Base-by-base conservation (phyloP, 2,113 vertebrate genomes). In the Morphnarchus princeps region DNA sequence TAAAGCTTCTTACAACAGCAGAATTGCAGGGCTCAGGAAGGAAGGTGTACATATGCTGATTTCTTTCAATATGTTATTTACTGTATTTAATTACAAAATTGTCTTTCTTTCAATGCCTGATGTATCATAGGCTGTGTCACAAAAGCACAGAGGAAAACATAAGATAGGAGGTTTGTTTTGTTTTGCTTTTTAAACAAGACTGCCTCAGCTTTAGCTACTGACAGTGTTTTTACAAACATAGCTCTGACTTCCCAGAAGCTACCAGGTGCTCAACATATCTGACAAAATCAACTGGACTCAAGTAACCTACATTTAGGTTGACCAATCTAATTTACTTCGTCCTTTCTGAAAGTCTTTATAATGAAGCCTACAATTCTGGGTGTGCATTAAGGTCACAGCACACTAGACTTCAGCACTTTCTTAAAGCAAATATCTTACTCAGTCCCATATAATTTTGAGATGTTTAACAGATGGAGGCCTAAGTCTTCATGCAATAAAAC, bases 11-110 rank as follows among this genome's bases (percentile, higher is more conserved):
- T 90, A 38, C 4, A 87, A n/a, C 5, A 31, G 13, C 38, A 72
- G 47, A 82, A 79, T 36, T 87, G 4, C 32, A 67, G 15, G 14
- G 6, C 34, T 50, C 6, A 50, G 47, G 31, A n/a, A 52, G 9
- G 38, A 88, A 88, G 34, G 25, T 31, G 6, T 20, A 54, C 0
- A 0, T 24, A 22, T 7, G 13, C 9, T 2, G 0, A 1, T 67
- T 78, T 76, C 52, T 24, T 87, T 89, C 47, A 72, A 15, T 54
- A 11, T 6, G 5, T 54, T 70, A 54, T 72, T 87, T 94, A 32
- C 7, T n/a, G 5, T 55, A 55, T 59, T 80, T 77, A 50, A 36
- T 47, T 4, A 61, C 20, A 28, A 83, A 82, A 57, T 28, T 38
- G 62, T 42, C 13, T 86, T 34, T 79, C 31, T 86, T 62, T 54